These are phyloP conservation scores for Rhinolophus ferrumequinum DNA, from an alignment of 2,113 vertebrate species.

Conservation along the genomic window DNA sequence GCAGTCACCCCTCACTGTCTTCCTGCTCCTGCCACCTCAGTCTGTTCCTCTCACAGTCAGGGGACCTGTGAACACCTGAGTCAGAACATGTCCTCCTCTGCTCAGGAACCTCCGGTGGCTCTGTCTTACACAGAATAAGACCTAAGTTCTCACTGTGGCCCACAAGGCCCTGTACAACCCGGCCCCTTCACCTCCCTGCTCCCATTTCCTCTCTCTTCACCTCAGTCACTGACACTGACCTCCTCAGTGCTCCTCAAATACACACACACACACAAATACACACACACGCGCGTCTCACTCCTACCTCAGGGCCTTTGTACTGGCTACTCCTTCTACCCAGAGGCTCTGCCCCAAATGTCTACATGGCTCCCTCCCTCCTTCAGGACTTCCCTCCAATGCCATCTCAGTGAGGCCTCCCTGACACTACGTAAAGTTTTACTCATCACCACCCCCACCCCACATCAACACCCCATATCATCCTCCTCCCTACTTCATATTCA, in stretches of 20 bases:
- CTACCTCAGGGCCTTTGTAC: neutral
- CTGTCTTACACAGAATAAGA: neutral
- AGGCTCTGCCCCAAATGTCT: neutral
- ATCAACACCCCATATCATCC: neutral
- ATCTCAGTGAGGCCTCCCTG: neutral
- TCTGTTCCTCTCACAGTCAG: neutral
- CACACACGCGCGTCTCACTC: accelerated
- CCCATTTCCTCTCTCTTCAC: neutral
- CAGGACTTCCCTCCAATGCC: neutral
- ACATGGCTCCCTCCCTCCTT: neutral
- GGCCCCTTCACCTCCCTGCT: neutral
- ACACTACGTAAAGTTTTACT: neutral
- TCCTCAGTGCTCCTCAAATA: neutral
- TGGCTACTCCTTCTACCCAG: neutral
- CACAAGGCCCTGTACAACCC: too few relatives aligned
- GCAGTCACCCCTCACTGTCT: neutral
- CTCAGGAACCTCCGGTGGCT: neutral
- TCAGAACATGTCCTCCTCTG: neutral
- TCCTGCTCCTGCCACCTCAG: neutral
- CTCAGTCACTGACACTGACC: neutral
- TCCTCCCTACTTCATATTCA: neutral
- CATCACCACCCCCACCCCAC: neutral
- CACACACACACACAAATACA: accelerated
- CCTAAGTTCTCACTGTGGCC: neutral
- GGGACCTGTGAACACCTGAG: neutral